Base-by-base conservation (phyloP, 1,140 invertebrate species). In the Leptestheria dahalacensis region DNA sequence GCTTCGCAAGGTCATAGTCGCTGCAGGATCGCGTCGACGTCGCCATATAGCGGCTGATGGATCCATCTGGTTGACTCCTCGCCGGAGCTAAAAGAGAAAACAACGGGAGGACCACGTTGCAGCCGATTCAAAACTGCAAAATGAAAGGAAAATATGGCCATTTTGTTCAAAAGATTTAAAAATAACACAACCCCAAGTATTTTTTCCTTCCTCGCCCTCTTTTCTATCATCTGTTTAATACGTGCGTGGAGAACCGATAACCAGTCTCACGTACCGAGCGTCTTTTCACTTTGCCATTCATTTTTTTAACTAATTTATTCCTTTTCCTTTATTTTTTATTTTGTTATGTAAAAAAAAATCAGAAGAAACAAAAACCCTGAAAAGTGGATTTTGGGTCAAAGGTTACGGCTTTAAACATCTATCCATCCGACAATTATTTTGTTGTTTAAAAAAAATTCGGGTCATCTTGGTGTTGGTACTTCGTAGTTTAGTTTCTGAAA, bases 1-100 rank as follows among this genome's bases (percentile, higher is more conserved):
- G 79, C 73, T 93, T 62, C 78, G 85, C 68, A 86, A 89, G 76
- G 88, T 91, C 82, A 86, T 91, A 65, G 84, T 83, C 61, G 81
- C 81, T 21, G 61, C 61, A n/a, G 61, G 48, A 11, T 21, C 47
- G 15, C 61, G 61, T 50, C 61, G 61, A 12, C 53, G 61, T 4
- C 53, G 56, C 6, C 28, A 33, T 41, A 49, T 60, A 9, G 58
- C 49, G 26, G 58, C 48, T 28, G 49, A 60, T 29, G 58, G 58
- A 4, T 18, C 51, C 48, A 33, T 60, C 20, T 52, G 58, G 58
- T 41, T 41, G 33, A 41, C 33, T 41, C 33, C 33, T 41, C 33
- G 33, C 33, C 6, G 33, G 15, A 41, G 33, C 33, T 41, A 41
- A 41, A 15, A 41, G n/a, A n/a, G n/a, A n/a, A n/a, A n/a, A n/a